Percentiles rank a stretch among this genome's conserved stretches.
phyloP scores from a whole-genome alignment of 2,113 vertebrate genomes.

The Hirundichthys speculiger region DNA sequence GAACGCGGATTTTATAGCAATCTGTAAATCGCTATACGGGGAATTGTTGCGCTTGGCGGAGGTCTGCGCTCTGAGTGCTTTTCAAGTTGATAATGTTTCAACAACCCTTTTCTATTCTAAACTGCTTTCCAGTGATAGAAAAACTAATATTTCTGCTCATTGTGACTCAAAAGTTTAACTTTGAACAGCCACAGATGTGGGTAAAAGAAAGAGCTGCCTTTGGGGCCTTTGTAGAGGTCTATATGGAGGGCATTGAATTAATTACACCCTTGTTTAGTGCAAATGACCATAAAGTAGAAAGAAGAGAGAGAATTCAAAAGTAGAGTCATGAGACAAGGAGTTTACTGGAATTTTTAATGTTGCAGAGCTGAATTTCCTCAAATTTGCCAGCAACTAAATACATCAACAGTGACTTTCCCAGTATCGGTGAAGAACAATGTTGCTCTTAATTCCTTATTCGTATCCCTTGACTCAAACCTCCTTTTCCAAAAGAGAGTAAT shows the following conservation, averaged over 20 bases:
- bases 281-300: conserved; percentile 4
- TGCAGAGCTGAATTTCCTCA: conserved; percentile 5
- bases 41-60: too few relatives aligned
- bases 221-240: conserved; percentile 3
- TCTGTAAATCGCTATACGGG: too few relatives aligned
- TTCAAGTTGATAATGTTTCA: too few relatives aligned
- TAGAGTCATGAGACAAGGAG: conserved; percentile 18
- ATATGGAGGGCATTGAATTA: conserved; percentile 35
- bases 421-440: not conserved
- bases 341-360: conserved; percentile 24
- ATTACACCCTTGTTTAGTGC: conserved; percentile 1
- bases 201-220: conserved; percentile 15
- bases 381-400: too few relatives aligned
- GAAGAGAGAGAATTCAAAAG: too few relatives aligned
- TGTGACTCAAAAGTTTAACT: too few relatives aligned
- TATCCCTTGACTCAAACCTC: not conserved
- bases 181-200: not conserved
- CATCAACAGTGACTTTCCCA: not conserved
- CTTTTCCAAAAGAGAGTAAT: not conserved
- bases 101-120: too few relatives aligned
- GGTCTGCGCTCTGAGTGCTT: too few relatives aligned
- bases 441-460: not conserved
- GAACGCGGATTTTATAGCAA: too few relatives aligned
- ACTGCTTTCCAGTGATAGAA: too few relatives aligned
- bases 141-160: too few relatives aligned